A percentile compares a stretch with the other conserved stretches of the same genome.
Conservation (phyloP, 2,797 vertebrate species). For the Lutra lutra region DNA sequence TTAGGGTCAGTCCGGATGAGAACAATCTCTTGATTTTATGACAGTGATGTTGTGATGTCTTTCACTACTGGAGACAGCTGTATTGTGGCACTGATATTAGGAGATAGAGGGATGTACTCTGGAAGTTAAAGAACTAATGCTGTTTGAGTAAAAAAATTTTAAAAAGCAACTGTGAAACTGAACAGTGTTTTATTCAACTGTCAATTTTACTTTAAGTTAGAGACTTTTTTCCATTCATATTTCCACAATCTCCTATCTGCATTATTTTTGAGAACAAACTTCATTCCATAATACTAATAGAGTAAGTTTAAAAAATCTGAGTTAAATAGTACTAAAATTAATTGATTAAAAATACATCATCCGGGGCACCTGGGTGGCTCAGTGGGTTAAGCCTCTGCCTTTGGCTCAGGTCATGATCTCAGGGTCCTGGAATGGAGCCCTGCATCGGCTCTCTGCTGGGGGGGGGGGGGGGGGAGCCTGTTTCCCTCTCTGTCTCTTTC, state of each 20-base stretch:
- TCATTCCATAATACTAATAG: neutral
- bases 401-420: too few species aligned
- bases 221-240: slow-evolving; percentile 8
- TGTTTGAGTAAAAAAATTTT: neutral
- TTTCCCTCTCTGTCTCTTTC: too few species aligned
- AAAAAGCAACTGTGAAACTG: neutral
- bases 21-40: slow-evolving; percentile 2
- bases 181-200: slow-evolving; percentile 3
- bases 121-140: slow-evolving; percentile 49
- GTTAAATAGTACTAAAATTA: slow-evolving; percentile 21
- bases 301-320: neutral
- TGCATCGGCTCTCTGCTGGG: too few species aligned
- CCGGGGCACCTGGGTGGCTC: too few species aligned
- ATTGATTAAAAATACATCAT: neutral
- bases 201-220: slow-evolving; percentile 34
- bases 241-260: neutral
- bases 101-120: neutral
- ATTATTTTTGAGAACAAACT: slow-evolving; percentile 23
- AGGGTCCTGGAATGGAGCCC: too few species aligned
- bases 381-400: too few species aligned
- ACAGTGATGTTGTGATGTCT: neutral
- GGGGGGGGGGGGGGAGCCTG: too few species aligned
- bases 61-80: neutral
- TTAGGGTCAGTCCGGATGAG: slow-evolving; percentile 14
- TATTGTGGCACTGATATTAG: neutral